phyloP scores from a whole-genome alignment of 2,797 vertebrate genomes.

The Tinamus major region DNA sequence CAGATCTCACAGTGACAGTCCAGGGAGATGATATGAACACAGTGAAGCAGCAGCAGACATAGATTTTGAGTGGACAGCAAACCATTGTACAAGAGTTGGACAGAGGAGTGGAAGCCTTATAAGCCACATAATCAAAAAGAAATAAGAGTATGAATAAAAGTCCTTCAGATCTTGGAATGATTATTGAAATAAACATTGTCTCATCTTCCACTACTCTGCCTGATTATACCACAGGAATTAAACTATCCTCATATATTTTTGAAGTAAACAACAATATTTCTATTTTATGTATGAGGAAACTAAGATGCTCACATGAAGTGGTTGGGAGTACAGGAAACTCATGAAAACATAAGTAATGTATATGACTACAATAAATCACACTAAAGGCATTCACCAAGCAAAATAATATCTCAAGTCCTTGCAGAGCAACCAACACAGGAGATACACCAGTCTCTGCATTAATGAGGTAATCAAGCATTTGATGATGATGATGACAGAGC shows the following conservation, averaged over 20 bases:
- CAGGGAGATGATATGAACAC: rapidly evolving
- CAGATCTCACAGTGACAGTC: neutral
- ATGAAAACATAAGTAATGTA: neutral
- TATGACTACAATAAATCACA: neutral
- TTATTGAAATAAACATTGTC: neutral
- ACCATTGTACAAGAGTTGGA: neutral
- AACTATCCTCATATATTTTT: neutral
- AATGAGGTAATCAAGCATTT: neutral
- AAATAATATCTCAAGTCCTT: neutral
- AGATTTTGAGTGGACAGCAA: neutral
- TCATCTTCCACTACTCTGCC: neutral
- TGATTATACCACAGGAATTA: neutral
- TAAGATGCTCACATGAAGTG: neutral
- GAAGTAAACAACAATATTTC: neutral
- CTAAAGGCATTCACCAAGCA: neutral
- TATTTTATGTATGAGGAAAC: neutral
- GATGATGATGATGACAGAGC: neutral
- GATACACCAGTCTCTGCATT: neutral
- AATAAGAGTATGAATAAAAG: neutral
- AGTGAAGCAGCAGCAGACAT: neutral
- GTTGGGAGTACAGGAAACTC: neutral
- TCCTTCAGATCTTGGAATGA: neutral
- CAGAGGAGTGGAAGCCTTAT: neutral
- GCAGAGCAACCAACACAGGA: neutral
- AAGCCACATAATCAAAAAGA: neutral